Base-by-base conservation (phyloP, 2,888 invertebrate species). In the Synergus laeviventris region DNA sequence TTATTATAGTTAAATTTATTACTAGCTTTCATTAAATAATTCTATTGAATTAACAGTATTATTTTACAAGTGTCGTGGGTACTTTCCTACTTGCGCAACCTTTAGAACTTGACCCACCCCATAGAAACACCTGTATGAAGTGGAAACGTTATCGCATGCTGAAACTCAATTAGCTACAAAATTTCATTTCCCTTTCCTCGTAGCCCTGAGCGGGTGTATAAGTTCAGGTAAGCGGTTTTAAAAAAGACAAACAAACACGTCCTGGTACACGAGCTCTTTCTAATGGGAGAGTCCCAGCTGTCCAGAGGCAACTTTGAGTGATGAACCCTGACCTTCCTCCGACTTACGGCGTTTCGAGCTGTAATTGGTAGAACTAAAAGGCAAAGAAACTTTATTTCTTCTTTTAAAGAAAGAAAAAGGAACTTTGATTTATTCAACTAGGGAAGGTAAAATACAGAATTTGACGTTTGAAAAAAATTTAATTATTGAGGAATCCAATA, bases 101-200 rank as follows among this genome's bases (percentile, higher is more conserved):
- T 81, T 81, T 79, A 80, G 79, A 80, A 80, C 76, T 79, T 79
- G 78, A 81, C 76, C 79, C 77, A 81, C 77, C 81, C 81, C 81
- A 77, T 80, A 81, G 83, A 82, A 86, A 86, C 87, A 85, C 85
- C 85, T 86, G 86, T 84, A 81, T 80, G 77, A 74, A 80, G 81
- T 82, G 80, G 82, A 82, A 82, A 82, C 80, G 83, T 83, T 83
- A 82, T 87, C 85, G 86, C 88, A 85, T 86, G 87, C 86, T 85
- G 79, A 83, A 84, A 85, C 86, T 86, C 86, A 86, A 88, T 88
- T 87, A 87, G 82, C 86, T 81, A 85, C 85, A 82, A 87, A 88
- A 88, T 87, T 86, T 86, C 84, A 86, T 87, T 87, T 87, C 84
- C 84, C 84, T 81, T 80, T 77, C 80, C 74, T 76, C 75, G 42